phyloP scores from a whole-genome alignment of 2,888 invertebrate species.

The Himalopsyche japonica region DNA sequence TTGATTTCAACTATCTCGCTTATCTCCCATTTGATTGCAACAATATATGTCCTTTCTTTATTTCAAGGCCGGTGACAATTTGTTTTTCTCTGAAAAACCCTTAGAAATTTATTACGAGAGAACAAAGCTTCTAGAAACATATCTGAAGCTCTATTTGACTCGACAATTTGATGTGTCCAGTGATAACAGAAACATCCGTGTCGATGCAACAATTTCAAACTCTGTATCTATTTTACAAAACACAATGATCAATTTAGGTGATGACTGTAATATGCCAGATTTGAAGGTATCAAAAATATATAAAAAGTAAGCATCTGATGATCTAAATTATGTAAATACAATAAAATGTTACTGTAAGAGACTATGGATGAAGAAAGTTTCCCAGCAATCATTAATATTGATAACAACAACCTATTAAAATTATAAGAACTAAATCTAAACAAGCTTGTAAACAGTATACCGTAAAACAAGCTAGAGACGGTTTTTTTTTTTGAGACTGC shows the following conservation, averaged over 20 bases:
- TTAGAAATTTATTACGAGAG: constrained; percentile 22
- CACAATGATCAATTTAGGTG: not conserved
- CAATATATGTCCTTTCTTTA: not conserved
- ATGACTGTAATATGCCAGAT: constrained; percentile 11
- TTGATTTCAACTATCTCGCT: too few species aligned
- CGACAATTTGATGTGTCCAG: constrained; percentile 10
- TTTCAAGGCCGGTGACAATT: constrained; percentile 8
- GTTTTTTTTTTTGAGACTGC: too few species aligned
- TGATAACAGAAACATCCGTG: not conserved
- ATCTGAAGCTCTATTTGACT: constrained; percentile 12
- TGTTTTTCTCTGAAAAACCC: constrained; percentile 25
- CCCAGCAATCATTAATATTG: too few species aligned
- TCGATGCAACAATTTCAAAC: not conserved
- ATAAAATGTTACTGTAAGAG: too few species aligned
- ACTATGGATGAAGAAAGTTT: too few species aligned
- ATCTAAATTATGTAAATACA: not conserved
- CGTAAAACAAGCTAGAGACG: too few species aligned
- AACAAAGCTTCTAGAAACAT: constrained; percentile 24
- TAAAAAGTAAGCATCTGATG: constrained; percentile 15
- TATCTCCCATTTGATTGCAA: too few species aligned
- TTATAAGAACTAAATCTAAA: too few species aligned
- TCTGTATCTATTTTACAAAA: not conserved
- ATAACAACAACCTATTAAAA: too few species aligned
- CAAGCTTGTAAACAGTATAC: too few species aligned
- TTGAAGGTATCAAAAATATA: constrained; percentile 18